Conservation (phyloP, 2,797 vertebrate genomes). For the Pangasius sanitwongsei region DNA sequence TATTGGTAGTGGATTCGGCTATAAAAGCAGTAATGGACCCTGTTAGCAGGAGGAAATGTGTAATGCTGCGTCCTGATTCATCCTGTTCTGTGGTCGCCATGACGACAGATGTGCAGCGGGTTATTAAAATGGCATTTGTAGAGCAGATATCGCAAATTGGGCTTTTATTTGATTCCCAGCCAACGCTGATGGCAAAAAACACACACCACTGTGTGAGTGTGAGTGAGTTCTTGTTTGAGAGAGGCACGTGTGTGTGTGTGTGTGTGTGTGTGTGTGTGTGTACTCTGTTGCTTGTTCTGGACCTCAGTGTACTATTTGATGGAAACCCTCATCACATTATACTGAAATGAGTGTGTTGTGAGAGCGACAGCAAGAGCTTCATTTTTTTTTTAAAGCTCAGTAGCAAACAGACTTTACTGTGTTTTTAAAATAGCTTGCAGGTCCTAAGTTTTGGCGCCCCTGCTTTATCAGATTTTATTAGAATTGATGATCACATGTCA, state of each 20-base stretch:
- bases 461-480: not conserved
- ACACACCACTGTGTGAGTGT: not conserved
- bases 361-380: no score
- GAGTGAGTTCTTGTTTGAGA: no score
- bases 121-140: conserved; percentile 58
- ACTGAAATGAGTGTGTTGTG: not conserved
- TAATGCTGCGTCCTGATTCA: not conserved
- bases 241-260: not conserved
- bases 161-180: conserved; percentile 32
- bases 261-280: not conserved
- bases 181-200: not conserved
- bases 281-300: not conserved
- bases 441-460: not conserved
- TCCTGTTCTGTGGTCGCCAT: conserved; percentile 42
- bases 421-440: not conserved
- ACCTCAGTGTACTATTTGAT: not conserved
- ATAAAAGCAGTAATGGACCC: conserved; percentile 12
- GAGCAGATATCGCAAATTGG: conserved; percentile 63
- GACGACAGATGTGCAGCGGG: conserved; percentile 24
- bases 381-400: not conserved
- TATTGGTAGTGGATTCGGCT: not conserved
- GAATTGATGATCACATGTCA: not conserved
- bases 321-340: not conserved
- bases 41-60: not conserved
- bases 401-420: not conserved